phyloP scores from a whole-genome alignment of 2,797 vertebrate species.

The Sebastiscus tertius region DNA sequence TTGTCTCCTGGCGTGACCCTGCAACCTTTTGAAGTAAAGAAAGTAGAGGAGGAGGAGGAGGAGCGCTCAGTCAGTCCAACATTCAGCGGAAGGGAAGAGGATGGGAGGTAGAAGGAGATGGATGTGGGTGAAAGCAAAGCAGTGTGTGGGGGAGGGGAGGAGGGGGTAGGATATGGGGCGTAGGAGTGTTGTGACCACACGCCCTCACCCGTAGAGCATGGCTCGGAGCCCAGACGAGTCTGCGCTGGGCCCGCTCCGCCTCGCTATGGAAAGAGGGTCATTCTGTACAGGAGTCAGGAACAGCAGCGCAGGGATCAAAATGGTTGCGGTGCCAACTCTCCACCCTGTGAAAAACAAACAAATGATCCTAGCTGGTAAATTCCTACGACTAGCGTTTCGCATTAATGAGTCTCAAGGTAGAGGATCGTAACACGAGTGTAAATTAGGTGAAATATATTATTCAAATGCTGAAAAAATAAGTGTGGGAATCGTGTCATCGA shows the following conservation, averaged over 20 bases:
- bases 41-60: slow-evolving; percentile 1
- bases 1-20: not conserved
- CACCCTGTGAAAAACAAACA: slow-evolving; percentile 72
- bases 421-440: not conserved
- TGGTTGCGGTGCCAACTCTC: slow-evolving; percentile 57
- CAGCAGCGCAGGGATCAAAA: slow-evolving; percentile 65
- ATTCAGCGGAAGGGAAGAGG: slow-evolving; percentile 27
- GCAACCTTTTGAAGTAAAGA: not conserved
- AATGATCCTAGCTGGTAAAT: slow-evolving; percentile 50
- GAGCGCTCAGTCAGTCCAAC: slow-evolving; percentile 1
- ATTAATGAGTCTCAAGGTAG: slow-evolving; percentile 44
- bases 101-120: slow-evolving; percentile 34
- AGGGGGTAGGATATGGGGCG: slow-evolving; percentile 7
- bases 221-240: slow-evolving; percentile 71
- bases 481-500: not conserved
- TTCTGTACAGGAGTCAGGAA: slow-evolving; percentile 72
- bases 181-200: slow-evolving; percentile 66
- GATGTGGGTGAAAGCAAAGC: slow-evolving; percentile 22
- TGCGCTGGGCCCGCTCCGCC: slow-evolving; percentile 48
- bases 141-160: not conserved
- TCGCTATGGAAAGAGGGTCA: slow-evolving; percentile 54
- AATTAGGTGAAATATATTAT: not conserved
- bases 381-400: slow-evolving; percentile 25
- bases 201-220: slow-evolving; percentile 72
- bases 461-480: not conserved